Evolutionary conservation across 2,888 invertebrate genomes (phyloP).

Genomic region (Gastracanthus pulcherrimus): DNA sequence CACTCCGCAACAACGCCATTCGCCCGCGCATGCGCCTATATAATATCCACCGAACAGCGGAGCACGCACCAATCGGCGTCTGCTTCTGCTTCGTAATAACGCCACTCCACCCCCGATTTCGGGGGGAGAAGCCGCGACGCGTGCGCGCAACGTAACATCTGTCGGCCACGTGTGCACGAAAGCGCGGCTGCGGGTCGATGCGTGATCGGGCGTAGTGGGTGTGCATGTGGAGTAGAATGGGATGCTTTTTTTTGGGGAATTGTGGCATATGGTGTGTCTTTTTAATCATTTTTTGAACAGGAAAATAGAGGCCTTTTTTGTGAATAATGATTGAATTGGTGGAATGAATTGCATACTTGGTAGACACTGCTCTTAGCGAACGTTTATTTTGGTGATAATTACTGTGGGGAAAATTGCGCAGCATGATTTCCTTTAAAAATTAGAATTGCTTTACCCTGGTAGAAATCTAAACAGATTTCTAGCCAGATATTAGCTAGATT

Average conservation of each 20-base stretch:
- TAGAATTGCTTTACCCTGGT: no score
- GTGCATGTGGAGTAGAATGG: neutral
- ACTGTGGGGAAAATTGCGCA: no score
- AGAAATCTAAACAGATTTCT: no score
- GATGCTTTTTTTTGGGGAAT: neutral
- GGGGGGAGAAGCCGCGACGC: neutral
- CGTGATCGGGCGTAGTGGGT: neutral
- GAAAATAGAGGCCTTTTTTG: no score
- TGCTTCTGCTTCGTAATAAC: neutral
- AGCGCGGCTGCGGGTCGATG: neutral
- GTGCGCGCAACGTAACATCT: conserved; percentile 14
- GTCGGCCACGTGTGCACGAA: conserved; percentile 30
- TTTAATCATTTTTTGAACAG: no score
- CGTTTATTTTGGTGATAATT: no score
- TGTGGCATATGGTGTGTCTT: no score
- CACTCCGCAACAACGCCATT: neutral
- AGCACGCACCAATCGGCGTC: neutral
- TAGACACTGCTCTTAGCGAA: no score
- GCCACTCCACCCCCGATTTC: neutral
- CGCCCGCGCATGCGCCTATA: conserved; percentile 7
- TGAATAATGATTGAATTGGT: no score
- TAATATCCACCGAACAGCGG: neutral
- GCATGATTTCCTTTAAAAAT: no score
- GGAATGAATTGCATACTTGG: no score
- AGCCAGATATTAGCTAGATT: no score